Percentiles rank a stretch among this genome's conserved stretches.
Conservation (phyloP, 2,797 vertebrate species). For the Acropternis orthonyx region DNA sequence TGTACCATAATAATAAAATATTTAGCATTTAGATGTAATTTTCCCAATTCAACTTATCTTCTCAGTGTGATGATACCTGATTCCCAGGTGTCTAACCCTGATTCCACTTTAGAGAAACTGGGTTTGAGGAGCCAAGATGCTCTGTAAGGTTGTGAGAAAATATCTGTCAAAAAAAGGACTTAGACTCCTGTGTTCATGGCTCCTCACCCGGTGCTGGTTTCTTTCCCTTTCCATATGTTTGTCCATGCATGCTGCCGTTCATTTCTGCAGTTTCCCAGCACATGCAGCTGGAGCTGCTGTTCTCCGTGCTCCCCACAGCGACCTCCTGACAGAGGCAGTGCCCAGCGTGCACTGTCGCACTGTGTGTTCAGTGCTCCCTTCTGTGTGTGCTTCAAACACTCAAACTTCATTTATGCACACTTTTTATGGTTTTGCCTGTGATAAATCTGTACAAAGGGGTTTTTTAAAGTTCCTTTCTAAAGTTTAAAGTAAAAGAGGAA, state of each 20-base stretch:
- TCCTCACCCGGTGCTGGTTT: not conserved
- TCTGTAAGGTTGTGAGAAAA: not conserved
- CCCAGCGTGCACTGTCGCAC: not conserved
- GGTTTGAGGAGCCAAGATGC: not conserved
- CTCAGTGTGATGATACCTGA: not conserved
- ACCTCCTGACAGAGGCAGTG: not conserved
- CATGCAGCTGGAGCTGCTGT: not conserved
- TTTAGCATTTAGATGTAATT: conserved; percentile 5
- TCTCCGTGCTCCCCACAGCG: not conserved
- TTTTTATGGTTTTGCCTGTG: not conserved
- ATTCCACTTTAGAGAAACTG: not conserved
- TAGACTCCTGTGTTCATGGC: not conserved
- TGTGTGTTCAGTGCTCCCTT: fast-evolving
- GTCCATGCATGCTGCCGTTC: not conserved
- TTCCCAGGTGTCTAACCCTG: not conserved
- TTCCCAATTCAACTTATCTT: conserved; percentile 26
- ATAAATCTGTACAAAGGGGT: not conserved
- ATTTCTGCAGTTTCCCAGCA: not conserved
- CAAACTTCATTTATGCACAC: not conserved
- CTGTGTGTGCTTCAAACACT: not conserved
- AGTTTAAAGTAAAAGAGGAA: not conserved
- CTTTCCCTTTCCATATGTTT: not conserved
- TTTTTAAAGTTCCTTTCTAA: not conserved
- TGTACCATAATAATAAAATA: conserved; percentile 28
- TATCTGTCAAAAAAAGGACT: not conserved